phyloP scores from a whole-genome alignment of 2,888 invertebrate genomes.

The Volucella bombylans region DNA sequence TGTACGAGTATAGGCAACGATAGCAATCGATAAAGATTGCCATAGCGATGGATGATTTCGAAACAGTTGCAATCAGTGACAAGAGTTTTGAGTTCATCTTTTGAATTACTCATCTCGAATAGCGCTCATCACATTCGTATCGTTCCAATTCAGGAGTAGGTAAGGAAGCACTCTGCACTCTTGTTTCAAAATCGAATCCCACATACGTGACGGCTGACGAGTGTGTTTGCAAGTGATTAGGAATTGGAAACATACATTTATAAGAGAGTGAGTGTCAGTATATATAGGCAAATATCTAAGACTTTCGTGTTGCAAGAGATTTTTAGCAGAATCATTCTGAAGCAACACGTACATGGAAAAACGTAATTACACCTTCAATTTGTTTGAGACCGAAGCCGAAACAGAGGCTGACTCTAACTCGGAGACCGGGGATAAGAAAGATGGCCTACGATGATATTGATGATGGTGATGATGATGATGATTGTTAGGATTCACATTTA shows the following conservation, averaged over 20 bases:
- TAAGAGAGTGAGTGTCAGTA: too few species aligned
- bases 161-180: conserved; percentile 31
- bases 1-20: conserved; percentile 20
- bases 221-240: conserved; percentile 25
- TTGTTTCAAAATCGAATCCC: conserved; percentile 67
- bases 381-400: neutral
- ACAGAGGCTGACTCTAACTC: too few species aligned
- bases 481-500: conserved; percentile 6
- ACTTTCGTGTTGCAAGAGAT: conserved; percentile 17
- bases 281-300: too few species aligned
- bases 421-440: too few species aligned
- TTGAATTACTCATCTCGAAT: too few species aligned
- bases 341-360: conserved; percentile 68
- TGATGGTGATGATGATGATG: conserved; percentile 16
- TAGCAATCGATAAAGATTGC: conserved; percentile 58
- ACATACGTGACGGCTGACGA: conserved; percentile 63
- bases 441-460: neutral
- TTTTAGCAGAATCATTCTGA: conserved; percentile 56
- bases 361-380: conserved; percentile 65
- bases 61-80: conserved; percentile 73
- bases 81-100: conserved; percentile 49
- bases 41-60: conserved; percentile 41
- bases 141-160: conserved; percentile 49
- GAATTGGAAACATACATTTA: conserved; percentile 9
- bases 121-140: conserved; percentile 10